Base-by-base conservation (phyloP, 2,113 vertebrate genomes). In the Rhinolophus ferrumequinum region DNA sequence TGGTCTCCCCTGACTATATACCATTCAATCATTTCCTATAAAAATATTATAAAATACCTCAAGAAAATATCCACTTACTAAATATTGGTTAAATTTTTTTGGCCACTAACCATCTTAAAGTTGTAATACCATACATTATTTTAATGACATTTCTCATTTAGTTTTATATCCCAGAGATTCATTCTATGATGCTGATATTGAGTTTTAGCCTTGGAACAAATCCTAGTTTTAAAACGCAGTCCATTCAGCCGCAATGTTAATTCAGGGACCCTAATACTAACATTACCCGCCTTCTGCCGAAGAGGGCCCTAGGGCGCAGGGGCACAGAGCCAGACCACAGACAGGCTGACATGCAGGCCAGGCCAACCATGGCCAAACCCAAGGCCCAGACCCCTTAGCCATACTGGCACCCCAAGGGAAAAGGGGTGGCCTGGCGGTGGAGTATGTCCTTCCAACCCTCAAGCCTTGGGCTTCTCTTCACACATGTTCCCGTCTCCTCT, bases 21-120 rank as follows among this genome's bases (percentile, higher is more conserved):
- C 54, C 30, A 72, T 82, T 92, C 72, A 70, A 79, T 41, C 8
- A 44, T 89, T 95, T 70, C n/a, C 44, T 35, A 70, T 54, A 85
- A 91, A 70, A 41, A 90, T 52, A 76, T 38, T 92, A 93, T 88
- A 28, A 86, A 92, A 70, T 62, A 54, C 26, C 76, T 3, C 14
- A 75, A 75, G 87, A 81, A 95, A 93, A 50, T n/a, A 67, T 14
- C n/a, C 33, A 76, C 60, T 82, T 94, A 66, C 67, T 83, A 89
- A 92, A 77, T 60, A 77, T 2, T 93, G 56, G 11, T 72, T 90
- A 72, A 85, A 35, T 9, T 54, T 19, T 19, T 67, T 21, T 73
- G 70, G 30, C 33, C 30, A 50, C 24, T 54, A 90, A 62, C 80
- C 18, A 84, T 44, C n/a, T 72, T 94, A 73, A n/a, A 80, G 38